Percentiles rank a stretch among this genome's conserved stretches.
Evolutionary conservation across 1,140 invertebrate genomes (phyloP).

Genomic region (Prorops nasuta): DNA sequence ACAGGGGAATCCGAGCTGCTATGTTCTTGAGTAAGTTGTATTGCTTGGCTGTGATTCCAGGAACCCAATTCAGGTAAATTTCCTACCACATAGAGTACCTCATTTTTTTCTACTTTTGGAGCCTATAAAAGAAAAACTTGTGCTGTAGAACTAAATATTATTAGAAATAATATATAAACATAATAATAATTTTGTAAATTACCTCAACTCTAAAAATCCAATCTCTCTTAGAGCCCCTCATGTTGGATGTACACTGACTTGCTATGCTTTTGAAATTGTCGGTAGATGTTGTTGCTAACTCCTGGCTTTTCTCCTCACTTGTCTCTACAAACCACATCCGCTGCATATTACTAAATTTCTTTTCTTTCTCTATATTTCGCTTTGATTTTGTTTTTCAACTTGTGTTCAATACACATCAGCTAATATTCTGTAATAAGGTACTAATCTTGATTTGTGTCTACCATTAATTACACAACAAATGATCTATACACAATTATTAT

Average conservation of each 20-base stretch:
- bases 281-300: constrained; percentile 11
- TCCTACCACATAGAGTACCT: constrained; percentile 50
- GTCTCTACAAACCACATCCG: constrained; percentile 37
- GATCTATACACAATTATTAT: too few relatives aligned
- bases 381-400: constrained; percentile 24
- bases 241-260: constrained; percentile 23
- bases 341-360: constrained; percentile 33
- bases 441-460: constrained; percentile 6
- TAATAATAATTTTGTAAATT: constrained; percentile 14
- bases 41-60: constrained; percentile 54
- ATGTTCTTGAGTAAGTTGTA: constrained; percentile 46
- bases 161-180: constrained; percentile 6
- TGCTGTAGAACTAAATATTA: background rate
- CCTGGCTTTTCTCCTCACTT: constrained; percentile 16
- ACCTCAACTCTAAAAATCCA: constrained; percentile 54
- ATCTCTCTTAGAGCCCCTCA: constrained; percentile 49
- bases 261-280: constrained; percentile 17
- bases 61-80: constrained; percentile 52
- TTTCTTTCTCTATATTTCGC: constrained; percentile 19
- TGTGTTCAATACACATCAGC: constrained; percentile 26
- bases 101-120: constrained; percentile 47
- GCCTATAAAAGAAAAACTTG: constrained; percentile 33
- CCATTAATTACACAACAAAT: too few relatives aligned
- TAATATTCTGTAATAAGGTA: constrained; percentile 39
- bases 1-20: constrained; percentile 32